Percentiles rank a stretch among this genome's conserved stretches.
Evolutionary conservation across 2,797 vertebrate species (phyloP).

Genomic region (Erpetoichthys calabaricus): DNA sequence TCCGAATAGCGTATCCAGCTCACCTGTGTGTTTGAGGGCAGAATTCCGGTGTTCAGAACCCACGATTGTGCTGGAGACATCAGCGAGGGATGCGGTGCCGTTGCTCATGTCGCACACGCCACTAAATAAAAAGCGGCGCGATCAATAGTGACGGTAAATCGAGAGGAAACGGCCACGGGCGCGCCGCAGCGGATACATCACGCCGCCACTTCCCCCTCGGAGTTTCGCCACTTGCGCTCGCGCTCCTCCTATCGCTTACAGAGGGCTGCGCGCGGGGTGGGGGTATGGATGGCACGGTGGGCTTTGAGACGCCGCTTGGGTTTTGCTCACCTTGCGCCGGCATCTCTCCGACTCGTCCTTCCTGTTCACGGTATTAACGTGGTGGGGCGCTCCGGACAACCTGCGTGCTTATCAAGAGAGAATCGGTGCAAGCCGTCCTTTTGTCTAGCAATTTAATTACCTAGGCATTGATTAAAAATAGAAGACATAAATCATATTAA

Average conservation of each 20-base stretch:
- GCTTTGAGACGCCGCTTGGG: no score
- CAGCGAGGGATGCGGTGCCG: slow-evolving; percentile 37
- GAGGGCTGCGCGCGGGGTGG: slow-evolving; percentile 1
- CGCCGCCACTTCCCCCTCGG: slow-evolving; percentile 1
- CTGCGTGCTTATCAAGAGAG: no score
- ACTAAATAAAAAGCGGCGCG: background rate
- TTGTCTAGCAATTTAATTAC: no score
- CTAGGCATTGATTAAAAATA: no score
- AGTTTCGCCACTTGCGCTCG: background rate
- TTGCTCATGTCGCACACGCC: slow-evolving; percentile 21
- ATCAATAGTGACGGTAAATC: background rate
- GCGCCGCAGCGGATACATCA: slow-evolving; percentile 1
- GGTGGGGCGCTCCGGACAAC: no score
- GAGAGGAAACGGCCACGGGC: background rate
- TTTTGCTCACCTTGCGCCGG: no score
- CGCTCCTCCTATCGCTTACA: slow-evolving; percentile 2
- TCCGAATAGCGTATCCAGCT: slow-evolving; percentile 8
- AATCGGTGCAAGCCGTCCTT: no score
- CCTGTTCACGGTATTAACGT: no score
- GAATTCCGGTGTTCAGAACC: slow-evolving; percentile 24
- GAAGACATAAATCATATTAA: no score
- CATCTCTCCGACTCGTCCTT: no score
- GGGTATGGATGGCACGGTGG: background rate
- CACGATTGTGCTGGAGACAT: slow-evolving; percentile 33
- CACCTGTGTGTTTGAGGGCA: slow-evolving; percentile 46